Evolutionary conservation across 2,888 invertebrate species (phyloP).

Genomic region (Scaptomyza reducta): DNA sequence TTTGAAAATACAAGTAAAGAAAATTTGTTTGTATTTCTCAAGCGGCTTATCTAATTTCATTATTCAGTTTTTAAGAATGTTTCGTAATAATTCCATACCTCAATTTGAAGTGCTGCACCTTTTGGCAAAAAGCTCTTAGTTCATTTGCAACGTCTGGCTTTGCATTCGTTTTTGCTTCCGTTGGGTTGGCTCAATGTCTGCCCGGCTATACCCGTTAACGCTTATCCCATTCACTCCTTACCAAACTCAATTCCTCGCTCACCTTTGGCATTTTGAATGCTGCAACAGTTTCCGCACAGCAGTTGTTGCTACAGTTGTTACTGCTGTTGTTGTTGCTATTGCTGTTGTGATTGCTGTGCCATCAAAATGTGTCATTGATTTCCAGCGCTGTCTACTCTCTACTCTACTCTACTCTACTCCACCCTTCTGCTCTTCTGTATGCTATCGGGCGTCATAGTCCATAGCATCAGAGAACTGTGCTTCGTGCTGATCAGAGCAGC

Average conservation of each 20-base stretch:
- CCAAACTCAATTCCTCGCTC: conserved; percentile 31
- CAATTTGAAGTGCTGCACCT: conserved; percentile 5
- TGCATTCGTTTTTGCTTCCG: conserved; percentile 33
- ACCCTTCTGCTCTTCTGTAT: neutral
- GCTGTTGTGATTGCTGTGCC: conserved; percentile 58
- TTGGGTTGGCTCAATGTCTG: conserved; percentile 27
- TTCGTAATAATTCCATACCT: neutral
- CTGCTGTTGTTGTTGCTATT: conserved; percentile 40
- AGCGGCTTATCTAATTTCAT: neutral
- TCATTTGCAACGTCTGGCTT: conserved; percentile 27
- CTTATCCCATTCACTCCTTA: neutral
- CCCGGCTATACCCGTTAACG: neutral
- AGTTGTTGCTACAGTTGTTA: conserved; percentile 47
- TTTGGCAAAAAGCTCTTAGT: conserved; percentile 12
- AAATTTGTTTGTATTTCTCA: neutral
- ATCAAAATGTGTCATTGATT: conserved; percentile 61
- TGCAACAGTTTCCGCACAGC: conserved; percentile 47
- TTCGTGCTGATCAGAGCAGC: conserved; percentile 33
- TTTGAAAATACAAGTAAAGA: neutral
- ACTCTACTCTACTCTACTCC: neutral
- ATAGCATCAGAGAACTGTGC: conserved; percentile 16
- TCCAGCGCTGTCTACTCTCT: conserved; percentile 10
- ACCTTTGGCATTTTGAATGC: conserved; percentile 59
- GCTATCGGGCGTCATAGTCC: conserved; percentile 20
- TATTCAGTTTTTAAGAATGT: neutral